Evolutionary conservation across 2,113 vertebrate genomes (phyloP), one percentile per base, ranked within the genome.

Genomic region (Leptodactylus fuscus): DNA sequence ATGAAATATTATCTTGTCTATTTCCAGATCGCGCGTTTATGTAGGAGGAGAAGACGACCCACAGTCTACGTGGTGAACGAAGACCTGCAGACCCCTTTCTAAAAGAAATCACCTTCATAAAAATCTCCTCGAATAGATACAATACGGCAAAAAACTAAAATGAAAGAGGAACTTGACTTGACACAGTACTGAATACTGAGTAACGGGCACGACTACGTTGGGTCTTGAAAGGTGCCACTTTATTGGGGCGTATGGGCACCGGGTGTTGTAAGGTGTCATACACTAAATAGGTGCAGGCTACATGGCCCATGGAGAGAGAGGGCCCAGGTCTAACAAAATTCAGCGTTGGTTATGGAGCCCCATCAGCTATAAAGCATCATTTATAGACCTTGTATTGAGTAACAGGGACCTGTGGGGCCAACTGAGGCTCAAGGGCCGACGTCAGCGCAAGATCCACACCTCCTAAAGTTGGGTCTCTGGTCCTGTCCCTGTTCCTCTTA

Each of bases 31-130:
- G 20, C 53, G 1, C 76, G 76, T 4, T 38, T 79, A n/a, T 58
- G 32, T 38, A 79, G 76, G 16, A 79, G 53, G 29, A 58, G 76
- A 79, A 58, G 76, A 55, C 51, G 34, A 4, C 76, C 76, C 51
- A 79, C 76, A 0, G 76, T 79, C 32, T 79, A 79, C 1, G 51
- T 79, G 34, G 76, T 79, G 2, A 79, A 79, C 60, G 34, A 79
- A 16, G 51, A 79, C 1, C 10, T 38, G 6, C 20, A 1, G 76
- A 79, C 36, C 49, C 49, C 49, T 22, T 55, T 55, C 20, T 53
- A 36, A 55, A 53, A 0, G 29, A 29, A 4, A 3, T 62, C 24
- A 29, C 5, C 62, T 18, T 67, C 16, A 69, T 34, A 34, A 20
- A 38, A 67, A 67, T 8, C 20, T n/a, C 18, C 29, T 32, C 2